phyloP scores from a whole-genome alignment of 2,888 invertebrate species.

The Myopa tessellatipennis region DNA sequence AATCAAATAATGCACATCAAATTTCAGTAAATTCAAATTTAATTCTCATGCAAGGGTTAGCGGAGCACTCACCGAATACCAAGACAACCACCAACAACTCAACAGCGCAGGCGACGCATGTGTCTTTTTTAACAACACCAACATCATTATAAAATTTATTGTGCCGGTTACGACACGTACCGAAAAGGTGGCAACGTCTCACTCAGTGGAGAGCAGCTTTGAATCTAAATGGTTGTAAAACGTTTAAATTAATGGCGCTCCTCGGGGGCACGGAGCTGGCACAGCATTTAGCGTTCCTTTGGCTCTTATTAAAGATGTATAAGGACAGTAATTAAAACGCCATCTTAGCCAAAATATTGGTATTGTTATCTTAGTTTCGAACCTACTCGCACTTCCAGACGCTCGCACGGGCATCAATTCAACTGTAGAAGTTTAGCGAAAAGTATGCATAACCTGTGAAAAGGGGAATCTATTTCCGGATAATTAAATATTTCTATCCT shows the following conservation, averaged over 20 bases:
- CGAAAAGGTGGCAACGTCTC: neutral
- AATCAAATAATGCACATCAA: slow-evolving; percentile 52
- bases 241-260: slow-evolving; percentile 39
- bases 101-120: neutral
- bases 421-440: too few relatives aligned
- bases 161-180: slow-evolving; percentile 25
- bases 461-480: too few relatives aligned
- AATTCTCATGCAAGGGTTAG: slow-evolving; percentile 27
- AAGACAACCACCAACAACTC: neutral
- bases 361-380: too few relatives aligned
- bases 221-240: slow-evolving; percentile 41
- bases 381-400: too few relatives aligned
- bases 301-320: too few relatives aligned
- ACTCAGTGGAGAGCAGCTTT: neutral
- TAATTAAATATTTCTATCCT: too few relatives aligned
- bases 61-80: neutral
- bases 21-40: slow-evolving; percentile 27
- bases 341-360: too few relatives aligned
- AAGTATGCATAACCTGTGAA: too few relatives aligned
- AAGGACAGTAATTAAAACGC: too few relatives aligned
- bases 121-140: neutral
- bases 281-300: too few relatives aligned
- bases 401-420: too few relatives aligned
- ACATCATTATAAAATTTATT: slow-evolving; percentile 35
- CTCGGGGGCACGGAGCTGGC: slow-evolving; percentile 40